Base-by-base conservation (phyloP, 2,113 vertebrate genomes). In the Mormoops blainvillei region DNA sequence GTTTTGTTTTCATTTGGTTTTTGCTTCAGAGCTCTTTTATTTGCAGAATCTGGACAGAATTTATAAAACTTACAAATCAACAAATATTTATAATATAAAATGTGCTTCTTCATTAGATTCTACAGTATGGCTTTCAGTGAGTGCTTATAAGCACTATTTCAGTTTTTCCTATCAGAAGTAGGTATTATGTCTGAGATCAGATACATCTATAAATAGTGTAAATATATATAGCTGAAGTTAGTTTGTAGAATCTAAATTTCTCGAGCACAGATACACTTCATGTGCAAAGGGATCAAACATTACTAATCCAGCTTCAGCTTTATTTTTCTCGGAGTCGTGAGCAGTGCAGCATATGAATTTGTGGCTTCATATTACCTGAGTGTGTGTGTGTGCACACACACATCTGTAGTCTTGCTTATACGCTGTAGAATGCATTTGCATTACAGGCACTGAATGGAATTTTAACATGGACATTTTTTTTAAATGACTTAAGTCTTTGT, bases 401-500 rank as follows among this genome's bases (percentile, higher is more conserved):
- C 16, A 48, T n/a, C 73, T 70, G 0, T 50, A 52, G 83, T 71
- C 48, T 87, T 7, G 22, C 31, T 84, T 1, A 0, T 33, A 33
- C 12, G 31, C 4, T 28, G 58, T 31, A 73, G 88, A 91, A 38
- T 87, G 45, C n/a, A 85, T 90, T 80, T 70, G 56, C 38, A 26
- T 91, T 80, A 67, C 50, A 87, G 58, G 9, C 19, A 54, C 71
- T 65, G 15, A 45, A 36, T 70, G 41, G 77, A 68, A 95, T 95
- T 97, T 95, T 95, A 88, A 68, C 77, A 18, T 87, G 41, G 10
- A 16, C 16, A 41, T 82, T 9, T 91, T 94, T 93, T 86, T 45
- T 10, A 95, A 95, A 91, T 80, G 36, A 74, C 45, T 96, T 93
- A 97, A 97, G 97, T 98, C 96, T 98, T 98, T 95, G 91, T 97